Base-by-base conservation (phyloP, 2,113 vertebrate genomes). In the Psophia crepitans region DNA sequence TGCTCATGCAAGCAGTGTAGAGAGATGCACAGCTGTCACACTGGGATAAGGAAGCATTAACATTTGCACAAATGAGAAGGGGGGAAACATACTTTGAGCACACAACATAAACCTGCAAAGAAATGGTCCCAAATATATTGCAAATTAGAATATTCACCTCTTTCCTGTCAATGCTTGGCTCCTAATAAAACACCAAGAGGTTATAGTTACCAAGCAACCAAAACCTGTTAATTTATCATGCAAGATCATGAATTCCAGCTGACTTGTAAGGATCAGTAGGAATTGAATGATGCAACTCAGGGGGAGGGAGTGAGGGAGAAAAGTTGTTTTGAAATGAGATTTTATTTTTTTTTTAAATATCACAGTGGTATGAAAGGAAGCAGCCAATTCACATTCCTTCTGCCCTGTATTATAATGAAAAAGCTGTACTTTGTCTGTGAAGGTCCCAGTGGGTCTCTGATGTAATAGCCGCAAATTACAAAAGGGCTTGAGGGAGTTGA, bases 171-270 rank as follows among this genome's bases (percentile, higher is more conserved):
- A 60, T 10, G n/a, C 23, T 94, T 94, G 93, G 43, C 60, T 90
- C 75, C 51, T 96, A 94, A 96, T 90, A 97, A 94, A 89, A 94
- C 87, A 90, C 69, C 51, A 77, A 92, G 86, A 95, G 66, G 77
- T 94, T 94, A 89, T 92, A 79, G 97, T 98, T 97, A 92, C 96
- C 69, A 98, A 89, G 97, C 93, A 98, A 98, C 96, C 44, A 84
- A 89, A 94, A 93, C 68, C 69, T 95, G 51, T 15, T 82, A 96
- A 87, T 91, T 95, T 91, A 60, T 46, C 69, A 78, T 81, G 74
- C 74, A 93, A 80, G 41, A 71, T 60, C 71, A 78, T 78, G 66
- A 95, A 84, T 97, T 94, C 58, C 86, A 95, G 65, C 77, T 88
- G 96, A 91, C 64, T 94, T 51, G 32, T 82, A 78, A 84, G 65